Base-by-base conservation (phyloP, 2,113 vertebrate genomes). In the Cygnus buccinator region DNA sequence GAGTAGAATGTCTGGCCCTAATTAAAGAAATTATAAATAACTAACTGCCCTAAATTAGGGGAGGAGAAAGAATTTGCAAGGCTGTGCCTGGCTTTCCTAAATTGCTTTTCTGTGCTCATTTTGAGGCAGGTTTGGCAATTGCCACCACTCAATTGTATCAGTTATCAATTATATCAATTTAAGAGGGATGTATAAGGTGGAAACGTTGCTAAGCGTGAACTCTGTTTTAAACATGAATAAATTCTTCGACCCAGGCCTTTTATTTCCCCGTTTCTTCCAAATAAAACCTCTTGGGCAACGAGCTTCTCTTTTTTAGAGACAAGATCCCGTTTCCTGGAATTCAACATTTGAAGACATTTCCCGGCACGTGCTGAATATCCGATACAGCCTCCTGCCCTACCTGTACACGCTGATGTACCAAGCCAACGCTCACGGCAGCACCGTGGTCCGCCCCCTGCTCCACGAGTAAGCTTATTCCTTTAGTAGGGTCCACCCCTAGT, bases 271-370 rank as follows among this genome's bases (percentile, higher is more conserved):
- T 52, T 52, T 52, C 33, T 35, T 55, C 20, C 20, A 48, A 48
- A 21, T 21, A 48, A 48, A 22, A 48, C 46, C 10, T 22, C 46
- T 22, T 20, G 20, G 46, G 21, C 46, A 46, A 50, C 5, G 48
- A 22, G 21, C 7, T 52, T 7, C 21, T 54, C 17, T 54, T 31
- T 46, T 91, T 39, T 87, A 99, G 99, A 98, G 98, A 89, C 99
- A 99, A 97, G 99, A 99, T 86, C 99, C 99, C 21, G 98, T 98
- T 22, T 80, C 99, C 37, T 99, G 99, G 98, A 18, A 98, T 86
- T 3, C 15, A 0, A 9, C 18, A 1, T 99, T 99, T 22, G 73
- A 97, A 4, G 10, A 55, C 0, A 62, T 96, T 4, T 99, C 99
- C 55, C 97, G 96, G 33, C 90, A 98, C 1, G 98, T 98, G 37